A percentile compares a stretch with the other conserved stretches of the same genome.
Evolutionary conservation across 2,797 vertebrate species (phyloP).

Genomic region (Menidia menidia): DNA sequence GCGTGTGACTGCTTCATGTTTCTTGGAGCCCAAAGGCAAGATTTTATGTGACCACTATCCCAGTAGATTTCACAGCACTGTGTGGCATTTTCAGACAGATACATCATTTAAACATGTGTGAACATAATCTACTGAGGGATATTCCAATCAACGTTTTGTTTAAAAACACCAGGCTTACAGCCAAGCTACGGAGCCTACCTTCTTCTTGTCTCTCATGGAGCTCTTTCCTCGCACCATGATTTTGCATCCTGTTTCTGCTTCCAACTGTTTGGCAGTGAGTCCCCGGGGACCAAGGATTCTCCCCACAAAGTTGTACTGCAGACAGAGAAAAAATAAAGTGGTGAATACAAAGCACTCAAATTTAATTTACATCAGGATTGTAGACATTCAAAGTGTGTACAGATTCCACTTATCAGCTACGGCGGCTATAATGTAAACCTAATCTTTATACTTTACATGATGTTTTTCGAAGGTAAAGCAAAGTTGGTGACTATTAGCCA

Average conservation of each 20-base stretch:
- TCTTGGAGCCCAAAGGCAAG: conserved; percentile 16
- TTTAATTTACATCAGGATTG: neutral
- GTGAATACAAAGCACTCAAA: conserved; percentile 18
- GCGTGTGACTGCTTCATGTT: conserved; percentile 34
- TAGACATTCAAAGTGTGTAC: neutral
- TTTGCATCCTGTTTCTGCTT: conserved; percentile 89
- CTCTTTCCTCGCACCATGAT: conserved; percentile 90
- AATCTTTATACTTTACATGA: no score
- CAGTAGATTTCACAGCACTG: conserved; percentile 24
- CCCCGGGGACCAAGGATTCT: conserved; percentile 87
- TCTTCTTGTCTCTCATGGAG: conserved; percentile 89
- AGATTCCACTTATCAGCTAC: neutral
- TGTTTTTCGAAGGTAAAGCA: neutral
- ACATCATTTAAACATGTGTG: neutral
- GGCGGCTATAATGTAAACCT: no score
- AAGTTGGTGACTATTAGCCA: neutral
- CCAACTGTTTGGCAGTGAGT: conserved; percentile 88
- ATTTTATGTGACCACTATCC: conserved; percentile 20
- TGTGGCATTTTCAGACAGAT: conserved; percentile 24
- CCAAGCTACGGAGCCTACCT: conserved; percentile 75
- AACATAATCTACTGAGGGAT: neutral
- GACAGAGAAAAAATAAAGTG: conserved; percentile 32
- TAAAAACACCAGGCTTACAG: neutral
- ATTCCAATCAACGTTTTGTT: neutral
- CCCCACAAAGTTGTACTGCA: conserved; percentile 88